A percentile compares a stretch with the other conserved stretches of the same genome.
Conservation (phyloP, 2,113 vertebrate genomes). For the Climacteris rufus region DNA sequence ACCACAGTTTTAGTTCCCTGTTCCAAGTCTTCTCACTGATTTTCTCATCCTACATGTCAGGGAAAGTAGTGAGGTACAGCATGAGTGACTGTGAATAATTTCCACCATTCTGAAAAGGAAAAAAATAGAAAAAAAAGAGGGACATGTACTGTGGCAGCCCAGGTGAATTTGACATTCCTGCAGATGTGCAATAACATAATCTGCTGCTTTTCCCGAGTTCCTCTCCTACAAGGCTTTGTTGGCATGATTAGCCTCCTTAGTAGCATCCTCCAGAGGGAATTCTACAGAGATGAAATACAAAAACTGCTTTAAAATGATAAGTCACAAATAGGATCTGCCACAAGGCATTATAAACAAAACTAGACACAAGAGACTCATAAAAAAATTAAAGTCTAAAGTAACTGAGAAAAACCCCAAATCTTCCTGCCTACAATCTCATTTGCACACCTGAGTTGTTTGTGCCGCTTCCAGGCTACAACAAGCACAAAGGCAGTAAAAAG, state of each 20-base stretch:
- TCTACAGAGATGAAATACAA: slow-evolving; percentile 63
- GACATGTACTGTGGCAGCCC: background rate
- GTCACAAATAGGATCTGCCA: slow-evolving; percentile 69
- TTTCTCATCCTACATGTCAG: background rate
- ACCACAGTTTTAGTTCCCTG: background rate
- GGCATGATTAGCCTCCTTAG: slow-evolving; percentile 61
- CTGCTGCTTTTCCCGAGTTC: slow-evolving; percentile 6
- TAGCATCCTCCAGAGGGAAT: slow-evolving; percentile 65
- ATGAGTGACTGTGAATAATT: slow-evolving; percentile 2
- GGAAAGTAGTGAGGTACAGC: background rate
- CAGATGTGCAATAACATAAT: slow-evolving; percentile 51
- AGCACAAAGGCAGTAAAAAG: background rate
- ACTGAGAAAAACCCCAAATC: background rate
- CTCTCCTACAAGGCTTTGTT: slow-evolving; percentile 36
- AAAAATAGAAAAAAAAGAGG: background rate
- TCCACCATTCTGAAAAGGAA: background rate
- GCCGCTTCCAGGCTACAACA: background rate
- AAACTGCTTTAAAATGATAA: slow-evolving; percentile 68
- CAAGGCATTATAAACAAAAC: slow-evolving; percentile 66
- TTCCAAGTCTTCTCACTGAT: background rate
- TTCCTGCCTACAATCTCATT: slow-evolving; percentile 42
- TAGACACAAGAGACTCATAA: slow-evolving; percentile 55
- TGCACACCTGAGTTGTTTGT: slow-evolving; percentile 52
- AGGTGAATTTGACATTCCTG: slow-evolving; percentile 42
- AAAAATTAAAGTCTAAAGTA: slow-evolving; percentile 59